Evolutionary conservation across 2,797 vertebrate genomes (phyloP), one percentile per base, ranked within the genome.

Genomic region (Coregonus ussuriensis): DNA sequence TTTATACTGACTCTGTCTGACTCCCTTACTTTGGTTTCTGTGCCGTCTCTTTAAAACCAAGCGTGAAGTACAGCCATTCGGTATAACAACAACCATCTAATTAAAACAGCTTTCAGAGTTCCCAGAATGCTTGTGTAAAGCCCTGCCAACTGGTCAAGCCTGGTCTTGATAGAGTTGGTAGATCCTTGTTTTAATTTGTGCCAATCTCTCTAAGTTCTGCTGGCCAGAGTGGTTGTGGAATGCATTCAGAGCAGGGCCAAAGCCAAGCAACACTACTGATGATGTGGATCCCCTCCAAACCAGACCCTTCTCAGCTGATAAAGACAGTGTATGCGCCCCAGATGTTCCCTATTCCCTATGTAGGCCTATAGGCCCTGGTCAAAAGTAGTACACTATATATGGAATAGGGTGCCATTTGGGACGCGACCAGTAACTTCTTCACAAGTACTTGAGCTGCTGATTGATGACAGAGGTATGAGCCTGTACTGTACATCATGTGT

Each of bases 171-270:
- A 14, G 29, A 54, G n/a, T 6, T 41, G 31, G 35, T 7, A n/a
- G 33, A 41, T 51, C 71, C 47, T 72, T 72, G 52, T 72, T 72
- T 35, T 29, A 3, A 6, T 52, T 72, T 51, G 71, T 53, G 21
- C 51, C 51, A 54, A 52, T 71, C 51, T 71, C 47, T 18, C 67
- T 65, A 21, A 35, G 29, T 6, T 18, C 67, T 18, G n/a, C 6
- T 6, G 15, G 70, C 29, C 25, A 31, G 71, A 29, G 71, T 31
- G 16, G 51, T 29, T 16, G 25, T 31, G 71, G 71, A 72, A 72
- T 72, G 41, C 41, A 11, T 47, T 0, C 41, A 47, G 41, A 47
- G 71, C 51, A 72, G 6, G 70, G 51, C 25, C 37, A 16, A 47
- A 37, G 35, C 37, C 37, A 47, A 70, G 35, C 67, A 41, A 16